These are phyloP conservation scores for Synergus laeviventris DNA, from an alignment of 2,888 invertebrate genomes.

Conservation along the genomic window DNA sequence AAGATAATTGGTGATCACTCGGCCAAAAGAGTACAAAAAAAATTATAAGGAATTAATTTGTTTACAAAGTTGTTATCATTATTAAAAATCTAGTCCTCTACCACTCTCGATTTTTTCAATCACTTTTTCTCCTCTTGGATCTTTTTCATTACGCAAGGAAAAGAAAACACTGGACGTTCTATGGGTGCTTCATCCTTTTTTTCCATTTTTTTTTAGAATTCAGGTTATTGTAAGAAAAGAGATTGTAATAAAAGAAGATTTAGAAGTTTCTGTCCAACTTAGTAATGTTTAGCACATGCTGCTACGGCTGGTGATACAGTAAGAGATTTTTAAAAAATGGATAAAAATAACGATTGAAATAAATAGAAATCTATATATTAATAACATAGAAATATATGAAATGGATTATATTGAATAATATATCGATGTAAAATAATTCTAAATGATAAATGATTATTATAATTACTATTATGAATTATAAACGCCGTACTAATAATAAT, in stretches of 20 bases:
- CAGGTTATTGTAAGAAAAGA: neutral
- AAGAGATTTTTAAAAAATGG: constrained; percentile 62
- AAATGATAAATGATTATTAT: constrained; percentile 70
- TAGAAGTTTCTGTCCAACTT: constrained; percentile 56
- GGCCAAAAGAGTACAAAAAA: constrained; percentile 75
- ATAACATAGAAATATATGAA: constrained; percentile 73
- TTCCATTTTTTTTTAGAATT: constrained; percentile 8
- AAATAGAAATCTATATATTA: constrained; percentile 70
- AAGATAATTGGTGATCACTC: constrained; percentile 57
- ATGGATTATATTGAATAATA: constrained; percentile 75
- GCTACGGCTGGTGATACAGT: constrained; percentile 69
- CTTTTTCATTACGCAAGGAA: neutral
- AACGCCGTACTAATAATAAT: constrained; percentile 37
- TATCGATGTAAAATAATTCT: constrained; percentile 75
- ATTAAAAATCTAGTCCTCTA: constrained; percentile 72
- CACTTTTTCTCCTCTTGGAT: constrained; percentile 56
- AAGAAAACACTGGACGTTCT: constrained; percentile 37
- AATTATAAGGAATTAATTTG: constrained; percentile 56
- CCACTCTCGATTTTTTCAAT: constrained; percentile 66
- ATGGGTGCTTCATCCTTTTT: constrained; percentile 3
- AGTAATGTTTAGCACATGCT: constrained; percentile 67
- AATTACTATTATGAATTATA: constrained; percentile 60
- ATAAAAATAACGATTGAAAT: constrained; percentile 63
- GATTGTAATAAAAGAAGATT: constrained; percentile 18
- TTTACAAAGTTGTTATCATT: constrained; percentile 57